Conservation (phyloP, 2,113 vertebrate genomes). For the Boulengeromyrus knoepffleri region DNA sequence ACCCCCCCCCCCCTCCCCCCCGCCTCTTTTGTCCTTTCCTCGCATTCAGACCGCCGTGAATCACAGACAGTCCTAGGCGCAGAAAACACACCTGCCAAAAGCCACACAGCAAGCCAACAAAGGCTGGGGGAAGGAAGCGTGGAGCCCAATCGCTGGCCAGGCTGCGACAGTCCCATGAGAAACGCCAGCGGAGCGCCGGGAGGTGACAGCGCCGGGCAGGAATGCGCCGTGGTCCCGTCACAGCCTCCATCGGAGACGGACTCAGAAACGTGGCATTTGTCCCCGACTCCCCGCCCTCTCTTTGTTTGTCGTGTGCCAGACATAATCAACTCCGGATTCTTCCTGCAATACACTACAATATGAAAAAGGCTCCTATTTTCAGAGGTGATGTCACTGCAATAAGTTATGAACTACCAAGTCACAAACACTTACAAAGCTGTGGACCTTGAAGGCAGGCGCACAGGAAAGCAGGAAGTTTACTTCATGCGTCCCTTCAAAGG, state of each 20-base stretch:
- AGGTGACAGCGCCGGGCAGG: not conserved
- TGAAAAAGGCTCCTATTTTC: not conserved
- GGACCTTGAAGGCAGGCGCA: not conserved
- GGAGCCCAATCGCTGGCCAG: slow-evolving; percentile 15
- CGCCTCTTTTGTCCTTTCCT: not conserved
- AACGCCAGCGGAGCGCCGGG: slow-evolving; percentile 4
- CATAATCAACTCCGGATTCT: slow-evolving; percentile 11
- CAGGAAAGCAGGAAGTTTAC: slow-evolving; percentile 9
- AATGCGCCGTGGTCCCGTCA: not conserved
- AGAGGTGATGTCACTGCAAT: not conserved
- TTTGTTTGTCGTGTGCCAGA: slow-evolving; percentile 11
- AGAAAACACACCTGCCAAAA: slow-evolving; percentile 14
- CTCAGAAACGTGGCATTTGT: not conserved
- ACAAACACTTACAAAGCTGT: not conserved
- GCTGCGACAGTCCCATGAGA: slow-evolving; percentile 16
- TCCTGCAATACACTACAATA: slow-evolving; percentile 5
- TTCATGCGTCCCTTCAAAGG: not conserved
- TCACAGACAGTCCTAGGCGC: not conserved
- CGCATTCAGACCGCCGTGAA: not conserved
- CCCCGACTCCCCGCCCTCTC: not conserved
- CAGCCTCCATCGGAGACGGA: not conserved
- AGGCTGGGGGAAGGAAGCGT: slow-evolving; percentile 16
- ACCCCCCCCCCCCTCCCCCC: not conserved
- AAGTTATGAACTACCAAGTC: not conserved
- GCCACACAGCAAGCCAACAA: slow-evolving; percentile 13